Evolutionary conservation across 2,888 invertebrate species (phyloP).

Genomic region (Drosophila stalkeri): DNA sequence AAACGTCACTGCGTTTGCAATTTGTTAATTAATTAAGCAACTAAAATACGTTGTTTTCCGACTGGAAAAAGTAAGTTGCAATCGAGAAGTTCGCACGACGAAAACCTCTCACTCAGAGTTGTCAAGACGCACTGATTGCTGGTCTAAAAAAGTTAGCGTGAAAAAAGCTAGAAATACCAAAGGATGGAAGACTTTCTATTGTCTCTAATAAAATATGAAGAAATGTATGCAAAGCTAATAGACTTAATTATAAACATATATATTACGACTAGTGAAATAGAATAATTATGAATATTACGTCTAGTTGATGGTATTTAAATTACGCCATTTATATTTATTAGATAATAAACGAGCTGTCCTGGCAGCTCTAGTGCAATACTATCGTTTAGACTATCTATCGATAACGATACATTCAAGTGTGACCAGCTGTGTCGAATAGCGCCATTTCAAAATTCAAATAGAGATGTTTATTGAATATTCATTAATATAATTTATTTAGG

Average conservation of each 20-base stretch:
- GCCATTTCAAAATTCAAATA: neutral
- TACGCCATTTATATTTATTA: too few relatives aligned
- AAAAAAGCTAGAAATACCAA: constrained; percentile 5
- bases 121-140: constrained; percentile 29
- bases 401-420: neutral
- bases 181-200: neutral
- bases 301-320: neutral
- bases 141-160: neutral
- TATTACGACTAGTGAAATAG: too few relatives aligned
- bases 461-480: neutral
- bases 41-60: constrained; percentile 43
- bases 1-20: constrained; percentile 85
- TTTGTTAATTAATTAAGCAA: constrained; percentile 53
- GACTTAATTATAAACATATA: too few relatives aligned
- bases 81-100: constrained; percentile 38
- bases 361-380: neutral
- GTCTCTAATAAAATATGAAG: neutral
- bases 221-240: neutral
- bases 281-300: neutral
- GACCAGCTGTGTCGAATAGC: neutral
- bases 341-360: too few relatives aligned
- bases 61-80: constrained; percentile 42
- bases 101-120: constrained; percentile 29
- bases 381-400: constrained; percentile 6
- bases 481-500: neutral